Percentiles rank a stretch among this genome's conserved stretches.
Evolutionary conservation across 2,888 invertebrate genomes (phyloP).

Genomic region (Trypoxylon attenuatum): DNA sequence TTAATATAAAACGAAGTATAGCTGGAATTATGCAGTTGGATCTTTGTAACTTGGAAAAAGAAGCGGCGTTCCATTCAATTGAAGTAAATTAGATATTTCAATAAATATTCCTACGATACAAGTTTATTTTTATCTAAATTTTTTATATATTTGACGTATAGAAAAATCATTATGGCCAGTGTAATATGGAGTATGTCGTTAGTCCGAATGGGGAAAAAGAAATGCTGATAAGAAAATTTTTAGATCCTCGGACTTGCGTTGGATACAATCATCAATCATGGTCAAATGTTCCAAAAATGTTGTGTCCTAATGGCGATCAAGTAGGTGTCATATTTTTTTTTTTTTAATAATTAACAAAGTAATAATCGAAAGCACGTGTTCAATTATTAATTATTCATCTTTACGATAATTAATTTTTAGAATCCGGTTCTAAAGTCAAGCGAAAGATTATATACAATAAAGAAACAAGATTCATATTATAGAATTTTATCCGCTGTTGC

Average conservation of each 20-base stretch:
- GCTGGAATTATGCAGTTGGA: slow-evolving; percentile 81
- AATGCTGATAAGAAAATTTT: slow-evolving; percentile 68
- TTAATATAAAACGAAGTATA: slow-evolving; percentile 82
- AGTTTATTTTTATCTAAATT: background rate
- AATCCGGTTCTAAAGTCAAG: slow-evolving; percentile 73
- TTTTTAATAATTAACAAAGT: no score
- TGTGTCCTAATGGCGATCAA: slow-evolving; percentile 71
- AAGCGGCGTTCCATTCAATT: slow-evolving; percentile 65
- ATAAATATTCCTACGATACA: background rate
- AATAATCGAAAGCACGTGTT: no score
- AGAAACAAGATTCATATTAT: slow-evolving; percentile 51
- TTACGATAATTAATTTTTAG: slow-evolving; percentile 54
- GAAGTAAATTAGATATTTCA: slow-evolving; percentile 61
- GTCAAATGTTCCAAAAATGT: slow-evolving; percentile 71
- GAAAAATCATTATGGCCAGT: slow-evolving; percentile 72
- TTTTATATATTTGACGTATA: slow-evolving; percentile 30
- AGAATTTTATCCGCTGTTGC: slow-evolving; percentile 67
- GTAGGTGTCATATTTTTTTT: slow-evolving; percentile 55
- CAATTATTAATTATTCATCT: no score
- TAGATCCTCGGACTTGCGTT: slow-evolving; percentile 71
- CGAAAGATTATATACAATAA: slow-evolving; percentile 70
- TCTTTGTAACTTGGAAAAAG: slow-evolving; percentile 57
- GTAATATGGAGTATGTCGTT: slow-evolving; percentile 71
- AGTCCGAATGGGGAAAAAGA: slow-evolving; percentile 59
- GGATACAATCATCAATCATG: slow-evolving; percentile 67